Conservation (phyloP, 1,140 invertebrate genomes). For the Achroia grisella region DNA sequence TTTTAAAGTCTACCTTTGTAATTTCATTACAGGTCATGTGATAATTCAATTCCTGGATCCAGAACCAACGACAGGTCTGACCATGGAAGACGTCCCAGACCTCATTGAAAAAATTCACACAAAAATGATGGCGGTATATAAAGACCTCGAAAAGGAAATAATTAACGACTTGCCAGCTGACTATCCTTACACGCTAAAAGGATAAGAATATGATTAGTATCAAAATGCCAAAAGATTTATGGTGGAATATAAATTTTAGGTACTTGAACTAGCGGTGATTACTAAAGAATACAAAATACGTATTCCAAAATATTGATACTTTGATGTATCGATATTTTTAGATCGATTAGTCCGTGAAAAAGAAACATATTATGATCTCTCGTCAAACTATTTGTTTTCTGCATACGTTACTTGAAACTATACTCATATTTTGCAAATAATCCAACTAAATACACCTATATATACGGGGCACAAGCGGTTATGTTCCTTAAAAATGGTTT, state of each 20-base stretch:
- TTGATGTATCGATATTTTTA: no score
- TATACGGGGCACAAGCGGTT: no score
- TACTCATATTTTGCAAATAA: no score
- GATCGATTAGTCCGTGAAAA: no score
- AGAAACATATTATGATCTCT: no score
- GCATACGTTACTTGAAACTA: no score
- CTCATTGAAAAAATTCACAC: slow-evolving; percentile 78
- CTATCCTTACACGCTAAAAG: slow-evolving; percentile 20
- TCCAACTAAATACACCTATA: no score
- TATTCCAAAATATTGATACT: no score
- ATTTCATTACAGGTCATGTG: slow-evolving; percentile 79
- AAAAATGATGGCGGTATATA: slow-evolving; percentile 77
- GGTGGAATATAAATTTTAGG: neutral
- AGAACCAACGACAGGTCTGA: slow-evolving; percentile 83
- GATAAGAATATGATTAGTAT: slow-evolving; percentile 15
- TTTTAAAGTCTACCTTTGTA: no score
- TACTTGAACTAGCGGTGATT: neutral
- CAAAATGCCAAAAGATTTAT: neutral
- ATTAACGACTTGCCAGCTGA: slow-evolving; percentile 15
- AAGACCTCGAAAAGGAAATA: slow-evolving; percentile 78
- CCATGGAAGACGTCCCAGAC: slow-evolving; percentile 79
- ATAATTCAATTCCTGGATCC: slow-evolving; percentile 84
- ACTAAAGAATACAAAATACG: no score
- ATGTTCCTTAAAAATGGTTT: no score
- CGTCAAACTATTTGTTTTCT: no score